phyloP scores from a whole-genome alignment of 2,888 invertebrate genomes.

The Pyrrhosoma nymphula region DNA sequence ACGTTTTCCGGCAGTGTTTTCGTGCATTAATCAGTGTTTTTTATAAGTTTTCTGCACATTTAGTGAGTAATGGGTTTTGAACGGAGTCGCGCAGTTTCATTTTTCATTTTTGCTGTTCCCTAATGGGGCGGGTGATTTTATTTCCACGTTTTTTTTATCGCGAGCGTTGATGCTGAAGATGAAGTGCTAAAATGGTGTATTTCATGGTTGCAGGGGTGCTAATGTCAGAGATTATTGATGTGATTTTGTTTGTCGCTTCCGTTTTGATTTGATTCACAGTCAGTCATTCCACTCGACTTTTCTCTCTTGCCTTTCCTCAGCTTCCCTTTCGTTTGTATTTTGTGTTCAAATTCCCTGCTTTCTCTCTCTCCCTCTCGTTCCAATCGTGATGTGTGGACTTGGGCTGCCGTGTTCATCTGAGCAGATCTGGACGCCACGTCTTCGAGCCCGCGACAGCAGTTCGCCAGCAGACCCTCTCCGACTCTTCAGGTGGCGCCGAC shows the following conservation, averaged over 20 bases:
- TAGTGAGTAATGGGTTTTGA: too few relatives aligned
- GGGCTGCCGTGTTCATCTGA: not conserved
- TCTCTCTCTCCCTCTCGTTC: not conserved
- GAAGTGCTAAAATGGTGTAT: not conserved
- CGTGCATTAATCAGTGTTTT: too few relatives aligned
- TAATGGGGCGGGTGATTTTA: not conserved
- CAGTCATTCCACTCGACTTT: not conserved
- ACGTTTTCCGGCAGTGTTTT: too few relatives aligned
- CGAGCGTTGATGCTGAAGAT: too few relatives aligned
- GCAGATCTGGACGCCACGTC: conserved; percentile 38
- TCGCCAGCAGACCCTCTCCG: conserved; percentile 4
- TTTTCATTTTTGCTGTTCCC: too few relatives aligned
- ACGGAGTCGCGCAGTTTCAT: too few relatives aligned
- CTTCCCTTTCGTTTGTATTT: not conserved
- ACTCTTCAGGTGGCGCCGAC: conserved; percentile 44
- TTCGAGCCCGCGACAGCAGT: not conserved
- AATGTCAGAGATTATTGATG: not conserved
- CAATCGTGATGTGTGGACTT: not conserved
- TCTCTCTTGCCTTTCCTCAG: not conserved
- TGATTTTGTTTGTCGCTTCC: not conserved
- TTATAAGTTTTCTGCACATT: too few relatives aligned
- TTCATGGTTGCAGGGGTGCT: not conserved
- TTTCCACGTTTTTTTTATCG: not conserved
- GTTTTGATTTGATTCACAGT: not conserved
- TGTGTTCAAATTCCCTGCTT: not conserved